These are phyloP conservation scores for Trissoscelio sp. DNA, from an alignment of 2,888 invertebrate species.

Conservation along the genomic window DNA sequence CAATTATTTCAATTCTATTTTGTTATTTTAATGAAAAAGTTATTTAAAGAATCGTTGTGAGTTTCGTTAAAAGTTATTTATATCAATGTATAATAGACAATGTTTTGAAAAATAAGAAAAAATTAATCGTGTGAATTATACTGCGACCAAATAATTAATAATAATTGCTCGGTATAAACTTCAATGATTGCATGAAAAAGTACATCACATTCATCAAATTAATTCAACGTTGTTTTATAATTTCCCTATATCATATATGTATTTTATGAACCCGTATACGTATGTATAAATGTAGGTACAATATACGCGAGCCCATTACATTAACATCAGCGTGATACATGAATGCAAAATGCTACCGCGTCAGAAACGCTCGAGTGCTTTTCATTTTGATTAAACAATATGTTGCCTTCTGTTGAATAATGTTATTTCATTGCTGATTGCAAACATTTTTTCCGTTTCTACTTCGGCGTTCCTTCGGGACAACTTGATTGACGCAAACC, in stretches of 20 bases:
- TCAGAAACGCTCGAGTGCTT: conserved; percentile 55
- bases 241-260: conserved; percentile 19
- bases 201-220: conserved; percentile 14
- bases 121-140: too few relatives aligned
- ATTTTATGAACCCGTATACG: conserved; percentile 28
- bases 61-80: too few relatives aligned
- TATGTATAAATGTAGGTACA: conserved; percentile 21
- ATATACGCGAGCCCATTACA: conserved; percentile 48
- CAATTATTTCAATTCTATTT: too few relatives aligned
- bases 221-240: conserved; percentile 50
- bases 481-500: conserved; percentile 60
- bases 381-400: conserved; percentile 69
- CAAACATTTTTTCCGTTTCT: conserved; percentile 42
- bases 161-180: too few relatives aligned
- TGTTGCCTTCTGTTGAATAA: conserved; percentile 62
- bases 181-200: too few relatives aligned
- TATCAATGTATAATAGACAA: too few relatives aligned
- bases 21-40: too few relatives aligned
- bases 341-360: conserved; percentile 61
- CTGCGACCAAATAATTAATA: too few relatives aligned
- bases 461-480: conserved; percentile 17
- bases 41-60: too few relatives aligned
- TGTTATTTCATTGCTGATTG: conserved; percentile 65
- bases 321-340: conserved; percentile 59
- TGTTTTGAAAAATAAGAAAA: too few relatives aligned